Evolutionary conservation across 2,797 vertebrate species (phyloP), one percentile per base, ranked within the genome.

Genomic region (Onychomys torridus): DNA sequence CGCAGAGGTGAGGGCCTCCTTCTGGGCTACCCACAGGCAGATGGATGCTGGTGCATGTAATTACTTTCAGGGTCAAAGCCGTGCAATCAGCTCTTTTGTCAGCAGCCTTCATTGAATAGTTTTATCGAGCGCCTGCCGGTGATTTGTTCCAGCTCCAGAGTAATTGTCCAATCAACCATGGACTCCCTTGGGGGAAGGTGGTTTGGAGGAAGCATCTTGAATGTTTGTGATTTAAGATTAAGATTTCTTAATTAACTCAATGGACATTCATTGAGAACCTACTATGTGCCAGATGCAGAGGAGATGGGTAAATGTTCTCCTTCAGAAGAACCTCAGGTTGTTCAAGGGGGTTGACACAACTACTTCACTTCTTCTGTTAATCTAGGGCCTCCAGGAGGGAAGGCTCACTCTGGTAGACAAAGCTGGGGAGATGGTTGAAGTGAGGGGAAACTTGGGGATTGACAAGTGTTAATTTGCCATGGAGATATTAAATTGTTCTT

Each of bases 41-140:
- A 95, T 94, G 96, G 94, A 97, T 95, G 92, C 91, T 73, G 67
- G 91, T 43, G 84, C 73, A 37, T 94, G 84, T 96, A 98, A 98
- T 97, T 98, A 96, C 96, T 96, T 95, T 95, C 84, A 89, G 97
- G 96, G 96, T 97, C 97, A 97, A 69, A 93, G 95, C 91, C 12
- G 4, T 0, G 1, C 95, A 96, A 96, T 97, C 96, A 97, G 96
- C 92, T 93, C 89, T 91, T 97, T 97, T 96, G 96, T 97, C 96
- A 93, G 97, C 89, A 57, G 87, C 76, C 0, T 94, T 93, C 96
- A 95, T 55, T 96, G 97, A 97, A 97, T 93, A 91, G 96, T 91
- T 97, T 95, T 96, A 97, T 98, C 0, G 81, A 97, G 94, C 27
- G 40, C 95, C 93, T 76, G 95, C 96, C 84, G 94, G 95, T 91